phyloP scores from a whole-genome alignment of 2,797 vertebrate species.

The Lepidocolaptes lacrymiger region DNA sequence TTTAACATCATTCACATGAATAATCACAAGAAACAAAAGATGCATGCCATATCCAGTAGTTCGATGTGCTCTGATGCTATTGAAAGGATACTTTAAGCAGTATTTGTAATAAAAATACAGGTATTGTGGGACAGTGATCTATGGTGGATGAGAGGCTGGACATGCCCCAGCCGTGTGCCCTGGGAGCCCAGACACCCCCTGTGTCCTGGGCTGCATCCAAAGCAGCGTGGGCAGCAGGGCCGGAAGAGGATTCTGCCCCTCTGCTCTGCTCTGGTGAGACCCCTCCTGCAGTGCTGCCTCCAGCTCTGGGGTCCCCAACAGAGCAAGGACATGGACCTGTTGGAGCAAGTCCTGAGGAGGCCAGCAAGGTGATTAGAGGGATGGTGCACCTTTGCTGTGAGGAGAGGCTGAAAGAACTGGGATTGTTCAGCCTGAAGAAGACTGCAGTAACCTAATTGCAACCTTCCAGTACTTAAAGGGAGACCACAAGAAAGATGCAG shows the following conservation, averaged over 20 bases:
- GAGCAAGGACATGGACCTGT: background rate
- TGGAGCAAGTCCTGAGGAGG: background rate
- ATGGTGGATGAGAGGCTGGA: background rate
- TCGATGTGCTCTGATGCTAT: background rate
- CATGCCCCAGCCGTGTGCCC: fast-evolving
- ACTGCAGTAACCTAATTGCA: fast-evolving
- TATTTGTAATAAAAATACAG: background rate
- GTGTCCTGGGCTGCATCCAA: background rate
- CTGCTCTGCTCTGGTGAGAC: background rate
- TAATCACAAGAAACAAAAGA: background rate
- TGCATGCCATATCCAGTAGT: background rate
- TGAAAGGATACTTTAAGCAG: background rate
- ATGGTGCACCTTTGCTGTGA: background rate
- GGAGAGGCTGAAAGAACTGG: fast-evolving
- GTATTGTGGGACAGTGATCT: background rate
- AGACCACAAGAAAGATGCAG: fast-evolving
- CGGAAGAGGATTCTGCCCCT: background rate
- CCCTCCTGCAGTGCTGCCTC: background rate
- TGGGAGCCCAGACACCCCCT: background rate
- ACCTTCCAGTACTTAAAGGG: background rate
- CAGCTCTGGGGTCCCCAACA: background rate
- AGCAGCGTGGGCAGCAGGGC: background rate
- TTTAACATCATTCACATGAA: background rate
- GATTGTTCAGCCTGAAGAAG: fast-evolving
- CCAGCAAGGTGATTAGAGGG: background rate